phyloP scores from a whole-genome alignment of 92 coral and sea anemone genomes.

The Phenganax subtilis region DNA sequence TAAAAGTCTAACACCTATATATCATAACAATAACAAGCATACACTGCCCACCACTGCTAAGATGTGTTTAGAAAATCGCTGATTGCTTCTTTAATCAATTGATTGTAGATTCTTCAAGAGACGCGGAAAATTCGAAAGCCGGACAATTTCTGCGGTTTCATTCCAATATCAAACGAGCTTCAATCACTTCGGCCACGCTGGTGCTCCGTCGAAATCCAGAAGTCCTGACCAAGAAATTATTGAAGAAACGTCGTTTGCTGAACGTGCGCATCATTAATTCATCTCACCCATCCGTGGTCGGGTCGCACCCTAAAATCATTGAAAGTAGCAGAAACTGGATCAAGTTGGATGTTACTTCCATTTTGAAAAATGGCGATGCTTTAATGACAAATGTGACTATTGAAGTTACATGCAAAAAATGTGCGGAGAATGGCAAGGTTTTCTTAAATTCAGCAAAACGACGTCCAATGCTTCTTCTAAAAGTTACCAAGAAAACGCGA shows the following conservation, averaged over 20 bases:
- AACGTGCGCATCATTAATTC: not conserved
- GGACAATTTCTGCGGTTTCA: not conserved
- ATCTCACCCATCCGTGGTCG: not conserved
- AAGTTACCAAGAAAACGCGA: not conserved
- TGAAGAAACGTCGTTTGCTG: conserved; percentile 9
- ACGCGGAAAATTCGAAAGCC: not conserved
- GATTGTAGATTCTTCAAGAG: not conserved
- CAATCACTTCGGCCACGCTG: conserved; percentile 5
- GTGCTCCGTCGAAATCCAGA: not conserved
- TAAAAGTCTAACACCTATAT: too few relatives aligned
- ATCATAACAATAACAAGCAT: too few relatives aligned
- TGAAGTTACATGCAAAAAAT: conserved; percentile 7
- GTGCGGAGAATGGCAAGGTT: not conserved
- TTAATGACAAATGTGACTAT: not conserved
- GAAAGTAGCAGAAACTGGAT: conserved; percentile 13
- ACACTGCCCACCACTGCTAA: too few relatives aligned
- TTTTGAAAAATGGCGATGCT: not conserved
- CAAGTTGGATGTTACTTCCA: conserved; percentile 16
- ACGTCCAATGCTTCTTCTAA: conserved; percentile 5
- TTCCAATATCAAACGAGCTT: not conserved
- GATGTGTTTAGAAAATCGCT: too few relatives aligned
- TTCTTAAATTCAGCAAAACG: conserved; percentile 5
- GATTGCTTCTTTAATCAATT: too few relatives aligned
- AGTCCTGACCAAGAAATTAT: conserved; percentile 1
- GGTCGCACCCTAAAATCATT: not conserved